Percentiles rank a stretch among this genome's conserved stretches.
phyloP scores from a whole-genome alignment of 2,888 invertebrate species.

The Lagria hirta region DNA sequence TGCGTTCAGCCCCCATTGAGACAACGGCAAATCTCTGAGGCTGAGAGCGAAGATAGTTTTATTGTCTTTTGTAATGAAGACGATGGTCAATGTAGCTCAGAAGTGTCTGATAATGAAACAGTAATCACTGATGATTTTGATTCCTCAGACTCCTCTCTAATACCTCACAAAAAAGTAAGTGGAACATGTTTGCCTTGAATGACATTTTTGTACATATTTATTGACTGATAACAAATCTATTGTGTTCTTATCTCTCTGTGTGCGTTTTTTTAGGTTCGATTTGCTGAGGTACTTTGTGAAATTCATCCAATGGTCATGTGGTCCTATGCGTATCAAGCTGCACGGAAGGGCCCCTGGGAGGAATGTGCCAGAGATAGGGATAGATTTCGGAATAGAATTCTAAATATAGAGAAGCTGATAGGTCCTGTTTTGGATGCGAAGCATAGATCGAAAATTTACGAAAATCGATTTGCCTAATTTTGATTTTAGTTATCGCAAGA shows the following conservation, averaged over 20 bases:
- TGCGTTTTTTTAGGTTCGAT: conserved; percentile 36
- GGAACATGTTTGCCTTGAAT: background rate
- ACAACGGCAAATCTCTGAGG: conserved; percentile 5
- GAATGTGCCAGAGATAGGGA: conserved; percentile 57
- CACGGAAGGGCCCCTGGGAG: conserved; percentile 62
- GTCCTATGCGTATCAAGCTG: conserved; percentile 59
- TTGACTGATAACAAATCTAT: background rate
- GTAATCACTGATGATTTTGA: conserved; percentile 9
- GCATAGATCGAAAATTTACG: conserved; percentile 55
- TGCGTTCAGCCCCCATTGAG: conserved; percentile 1
- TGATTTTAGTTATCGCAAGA: background rate
- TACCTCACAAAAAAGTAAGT: conserved; percentile 11
- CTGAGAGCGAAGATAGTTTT: conserved; percentile 18
- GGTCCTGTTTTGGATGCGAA: conserved; percentile 51
- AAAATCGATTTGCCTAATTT: conserved; percentile 47
- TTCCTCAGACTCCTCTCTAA: conserved; percentile 7
- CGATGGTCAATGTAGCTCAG: background rate
- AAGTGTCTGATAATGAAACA: background rate
- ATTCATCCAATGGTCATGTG: conserved; percentile 59
- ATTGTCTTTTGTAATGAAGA: conserved; percentile 8
- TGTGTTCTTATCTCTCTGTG: background rate
- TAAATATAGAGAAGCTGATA: conserved; percentile 47
- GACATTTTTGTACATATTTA: background rate
- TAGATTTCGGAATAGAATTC: conserved; percentile 56
- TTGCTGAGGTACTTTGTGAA: conserved; percentile 50